A percentile compares a stretch with the other conserved stretches of the same genome.
Evolutionary conservation across 2,888 invertebrate species (phyloP).

Genomic region (Aquatica leii): DNA sequence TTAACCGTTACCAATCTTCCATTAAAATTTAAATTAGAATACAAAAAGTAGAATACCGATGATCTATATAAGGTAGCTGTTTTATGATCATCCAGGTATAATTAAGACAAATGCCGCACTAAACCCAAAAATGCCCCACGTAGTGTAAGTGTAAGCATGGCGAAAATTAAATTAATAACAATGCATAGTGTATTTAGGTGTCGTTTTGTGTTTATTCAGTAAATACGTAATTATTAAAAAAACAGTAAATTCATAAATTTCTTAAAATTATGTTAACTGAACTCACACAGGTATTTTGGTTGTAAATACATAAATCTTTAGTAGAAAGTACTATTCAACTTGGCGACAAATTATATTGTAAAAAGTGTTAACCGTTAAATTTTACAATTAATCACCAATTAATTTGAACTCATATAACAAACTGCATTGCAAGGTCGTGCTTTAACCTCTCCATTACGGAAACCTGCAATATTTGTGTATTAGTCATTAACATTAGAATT

Average conservation of each 20-base stretch:
- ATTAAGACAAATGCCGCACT: neutral
- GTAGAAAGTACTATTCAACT: neutral
- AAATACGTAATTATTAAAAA: neutral
- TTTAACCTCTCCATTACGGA: neutral
- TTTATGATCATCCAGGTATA: neutral
- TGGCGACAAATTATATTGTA: neutral
- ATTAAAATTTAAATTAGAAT: conserved; percentile 9
- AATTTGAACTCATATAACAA: neutral
- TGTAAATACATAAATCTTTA: neutral
- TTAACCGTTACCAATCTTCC: neutral
- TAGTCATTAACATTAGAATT: neutral
- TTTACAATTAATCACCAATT: neutral
- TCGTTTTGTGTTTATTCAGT: neutral
- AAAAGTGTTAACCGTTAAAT: neutral
- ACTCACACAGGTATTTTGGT: neutral
- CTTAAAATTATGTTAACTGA: neutral
- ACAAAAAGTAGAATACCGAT: neutral
- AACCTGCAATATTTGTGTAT: neutral
- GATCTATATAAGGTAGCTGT: conserved; percentile 7
- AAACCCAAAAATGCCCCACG: neutral
- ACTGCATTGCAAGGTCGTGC: neutral
- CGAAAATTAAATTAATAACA: neutral
- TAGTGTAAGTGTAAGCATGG: neutral
- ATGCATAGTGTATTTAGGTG: neutral
- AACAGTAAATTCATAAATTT: neutral